Base-by-base conservation (phyloP, 2,797 vertebrate species). In the Microctenopoma steveboyesi region DNA sequence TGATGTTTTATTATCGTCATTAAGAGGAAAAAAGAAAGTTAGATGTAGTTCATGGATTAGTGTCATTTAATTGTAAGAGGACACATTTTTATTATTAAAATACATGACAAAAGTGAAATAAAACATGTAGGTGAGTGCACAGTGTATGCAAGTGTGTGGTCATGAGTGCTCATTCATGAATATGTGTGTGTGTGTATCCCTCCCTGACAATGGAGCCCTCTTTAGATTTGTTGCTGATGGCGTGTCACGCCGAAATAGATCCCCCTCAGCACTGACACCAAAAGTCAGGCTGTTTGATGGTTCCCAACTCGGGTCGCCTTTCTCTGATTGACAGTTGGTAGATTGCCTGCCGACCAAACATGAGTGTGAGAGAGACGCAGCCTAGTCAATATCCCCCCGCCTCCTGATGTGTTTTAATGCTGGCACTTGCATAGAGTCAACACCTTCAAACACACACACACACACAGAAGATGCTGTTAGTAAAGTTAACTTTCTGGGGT, bases 271-370 rank as follows among this genome's bases (percentile, higher is more conserved):
- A 88, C 86, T 92, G 89, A 91, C 90, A 92, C 86, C 79, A 79
- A 81, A 76, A 92, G 89, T 90, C 87, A 88, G 86, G 76, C 81
- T 73, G 78, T 85, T 87, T 91, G 89, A 92, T 92, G 85, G 84
- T 91, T 92, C 90, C 89, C 89, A 90, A 90, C 91, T 90, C 90
- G 81, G 84, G 89, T 88, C 78, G 83, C 88, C 85, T 86, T 81
- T 33, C 57, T 1, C 72, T 92, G 92, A 93, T 91, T 94, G 93
- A 94, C 89, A 72, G 89, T 57, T 86, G 80, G 81, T 90, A 93
- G 91, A 94, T 93, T 93, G 93, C 92, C 89, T 93, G 83, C 83
- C 76, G 77, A 89, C 90, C 91, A 92, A 92, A 92, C 91, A 90
- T 76, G 70, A 70, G 81, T 83, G 89, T 84, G 81, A 84, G 80